Base-by-base conservation (phyloP, 2,797 vertebrate genomes). In the Chiroxiphia lanceolata region DNA sequence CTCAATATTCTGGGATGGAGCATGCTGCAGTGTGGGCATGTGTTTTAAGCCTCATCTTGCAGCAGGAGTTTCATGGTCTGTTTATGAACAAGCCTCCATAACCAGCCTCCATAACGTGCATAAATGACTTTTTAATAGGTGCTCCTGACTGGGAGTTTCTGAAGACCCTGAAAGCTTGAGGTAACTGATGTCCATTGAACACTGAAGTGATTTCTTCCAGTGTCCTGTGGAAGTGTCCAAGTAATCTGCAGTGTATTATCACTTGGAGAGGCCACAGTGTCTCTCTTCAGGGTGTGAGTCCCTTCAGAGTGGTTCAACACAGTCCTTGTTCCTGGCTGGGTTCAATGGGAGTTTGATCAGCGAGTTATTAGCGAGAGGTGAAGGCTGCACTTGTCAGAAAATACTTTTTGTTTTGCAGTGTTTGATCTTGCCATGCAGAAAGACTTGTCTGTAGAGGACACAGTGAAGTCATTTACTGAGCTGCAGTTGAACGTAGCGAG, bases 361-460 rank as follows among this genome's bases (percentile, higher is more conserved):
- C 8, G 0, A 68, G 21, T 50, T 34, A 11, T 36, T n/a, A 75
- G 68, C 8, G 7, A 34, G 79, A 61, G 89, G 72, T 61, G 84
- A 93, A 68, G 79, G 87, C 78, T 40, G 64, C 34, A 2, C 69
- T 83, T 65, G 64, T 50, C 78, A 75, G 78, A 44, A 65, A 54
- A 47, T 3, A 1, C 42, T 21, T 74, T 40, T 27, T 84, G 17
- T 27, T 40, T 69, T 42, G 38, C 22, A 6, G 20, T 7, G 20
- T 78, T 83, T 75, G 76, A 54, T 92, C 45, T 17, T 78, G 72
- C 87, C 68, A 38, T 78, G 69, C 40, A 68, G 86, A 54, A 91
- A 88, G 71, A 53, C 76, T 85, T 36, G 8, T 27, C 54, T 7
- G 0, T 25, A 40, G 94, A 78, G 83, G 93, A 93, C 48, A 25